Evolutionary conservation across 1,140 invertebrate genomes (phyloP), one percentile per base, ranked within the genome.

Genomic region (Colletes gigas): DNA sequence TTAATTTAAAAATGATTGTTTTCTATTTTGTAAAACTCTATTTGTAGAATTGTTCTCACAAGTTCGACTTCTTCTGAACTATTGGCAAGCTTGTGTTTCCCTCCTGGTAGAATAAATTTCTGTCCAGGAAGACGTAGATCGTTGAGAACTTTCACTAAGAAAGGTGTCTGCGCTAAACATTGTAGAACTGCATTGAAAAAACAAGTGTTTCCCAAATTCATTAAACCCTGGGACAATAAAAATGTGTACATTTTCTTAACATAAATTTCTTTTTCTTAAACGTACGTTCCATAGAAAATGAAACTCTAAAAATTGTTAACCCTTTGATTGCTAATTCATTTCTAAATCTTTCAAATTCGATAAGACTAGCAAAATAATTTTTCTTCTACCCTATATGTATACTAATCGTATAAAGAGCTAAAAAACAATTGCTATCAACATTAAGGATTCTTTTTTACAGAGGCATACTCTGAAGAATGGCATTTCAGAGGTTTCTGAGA

Each of bases 151-250:
- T 95, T 92, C 54, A 96, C 94, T 62, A 99, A 94, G 91, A 96
- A 97, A 30, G 97, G 96, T 17, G 98, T 98, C 91, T 98, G 97
- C 21, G 96, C 96, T 78, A 99, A 93, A 92, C 97, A 97, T 91
- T 99, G 98, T 94, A 99, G 95, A 5, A 99, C 97, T 59, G 98
- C 97, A 94, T 99, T 99, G 89, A 99, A 98, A 94, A 98, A 99
- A 92, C 98, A 99, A 2, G 98, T 99, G 90, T 99, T 99, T 75
- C 98, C 98, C 91, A 99, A 94, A 95, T 99, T 99, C 55, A 93
- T 92, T 68, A 98, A 92, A 15, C 97, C 97, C 93, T 95, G 75
- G 60, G 55, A 83, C 50, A 77, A 77, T 54, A 65, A 5, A 59
- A 70, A 55, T 44, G 14, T 30, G 57, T 12, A 54, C 50, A 79